Conservation (phyloP, 2,797 vertebrate species). For the Propithecus deckenii region DNA sequence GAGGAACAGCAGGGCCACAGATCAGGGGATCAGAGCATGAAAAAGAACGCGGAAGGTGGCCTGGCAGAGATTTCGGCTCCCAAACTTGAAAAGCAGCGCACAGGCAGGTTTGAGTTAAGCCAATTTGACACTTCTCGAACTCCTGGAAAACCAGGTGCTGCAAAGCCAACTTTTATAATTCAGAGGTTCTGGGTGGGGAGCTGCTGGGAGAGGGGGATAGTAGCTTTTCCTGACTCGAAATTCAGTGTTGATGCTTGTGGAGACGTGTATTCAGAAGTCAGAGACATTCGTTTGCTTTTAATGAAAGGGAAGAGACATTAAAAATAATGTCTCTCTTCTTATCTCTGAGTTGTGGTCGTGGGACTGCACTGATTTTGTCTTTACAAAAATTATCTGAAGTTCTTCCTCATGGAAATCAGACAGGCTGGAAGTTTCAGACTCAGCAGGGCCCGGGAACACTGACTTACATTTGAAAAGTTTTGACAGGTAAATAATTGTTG, state of each 20-base stretch:
- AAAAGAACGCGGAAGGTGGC: background rate
- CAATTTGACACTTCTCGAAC: constrained; percentile 44
- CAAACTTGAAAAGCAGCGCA: constrained; percentile 20
- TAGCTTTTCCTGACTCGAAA: background rate
- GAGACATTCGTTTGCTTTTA: constrained; percentile 12
- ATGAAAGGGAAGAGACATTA: constrained; percentile 76
- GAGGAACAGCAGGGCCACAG: background rate
- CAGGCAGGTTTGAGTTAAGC: background rate
- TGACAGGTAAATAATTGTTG: constrained; percentile 84
- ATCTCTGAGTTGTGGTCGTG: constrained; percentile 65
- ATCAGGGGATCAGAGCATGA: background rate
- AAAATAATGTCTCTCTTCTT: constrained; percentile 78
- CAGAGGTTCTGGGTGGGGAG: background rate
- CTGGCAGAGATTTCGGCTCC: background rate
- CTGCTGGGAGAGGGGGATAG: background rate
- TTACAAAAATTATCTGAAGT: constrained; percentile 75
- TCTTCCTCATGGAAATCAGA: constrained; percentile 80
- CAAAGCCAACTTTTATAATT: constrained; percentile 53
- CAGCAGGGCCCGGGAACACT: constrained; percentile 78
- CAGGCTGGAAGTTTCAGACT: constrained; percentile 79
- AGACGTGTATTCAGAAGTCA: background rate
- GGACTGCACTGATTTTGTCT: constrained; percentile 70
- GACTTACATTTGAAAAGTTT: constrained; percentile 81
- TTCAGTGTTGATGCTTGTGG: background rate
- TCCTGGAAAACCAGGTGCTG: constrained; percentile 24